Evolutionary conservation across 2,888 invertebrate species (phyloP).

Genomic region (Drosophila trichaetosa): DNA sequence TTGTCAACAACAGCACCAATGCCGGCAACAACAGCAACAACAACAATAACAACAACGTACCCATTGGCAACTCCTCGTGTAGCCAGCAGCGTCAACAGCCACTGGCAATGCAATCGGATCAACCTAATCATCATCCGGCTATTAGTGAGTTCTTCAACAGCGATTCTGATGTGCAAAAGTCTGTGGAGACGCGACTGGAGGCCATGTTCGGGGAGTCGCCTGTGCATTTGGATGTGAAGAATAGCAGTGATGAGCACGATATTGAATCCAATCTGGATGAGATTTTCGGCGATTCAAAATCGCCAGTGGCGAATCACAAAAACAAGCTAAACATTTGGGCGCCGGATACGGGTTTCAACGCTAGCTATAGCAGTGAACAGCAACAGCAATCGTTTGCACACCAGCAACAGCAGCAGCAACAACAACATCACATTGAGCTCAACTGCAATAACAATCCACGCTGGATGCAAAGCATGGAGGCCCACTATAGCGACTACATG

Average conservation of each 20-base stretch:
- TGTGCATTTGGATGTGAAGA: slow-evolving; percentile 79
- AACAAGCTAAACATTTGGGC: slow-evolving; percentile 77
- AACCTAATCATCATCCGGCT: slow-evolving; percentile 75
- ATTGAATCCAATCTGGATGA: slow-evolving; percentile 84
- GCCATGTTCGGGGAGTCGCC: slow-evolving; percentile 85
- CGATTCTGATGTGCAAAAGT: slow-evolving; percentile 83
- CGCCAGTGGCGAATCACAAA: slow-evolving; percentile 58
- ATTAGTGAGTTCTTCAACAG: slow-evolving; percentile 83
- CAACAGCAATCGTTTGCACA: slow-evolving; percentile 49
- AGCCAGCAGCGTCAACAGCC: slow-evolving; percentile 80
- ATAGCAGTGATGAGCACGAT: slow-evolving; percentile 75
- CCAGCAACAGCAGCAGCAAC: slow-evolving; percentile 50
- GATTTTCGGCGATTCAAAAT: slow-evolving; percentile 83
- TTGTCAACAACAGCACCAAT: slow-evolving; percentile 57
- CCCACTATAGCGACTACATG: slow-evolving; percentile 82
- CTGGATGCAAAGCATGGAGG: slow-evolving; percentile 84
- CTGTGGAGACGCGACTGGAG: slow-evolving; percentile 84
- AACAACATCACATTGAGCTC: slow-evolving; percentile 81
- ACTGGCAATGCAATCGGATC: slow-evolving; percentile 59
- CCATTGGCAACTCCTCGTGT: slow-evolving; percentile 61
- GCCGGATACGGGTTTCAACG: slow-evolving; percentile 55
- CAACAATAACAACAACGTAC: slow-evolving; percentile 17
- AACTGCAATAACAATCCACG: slow-evolving; percentile 82
- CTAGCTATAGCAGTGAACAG: slow-evolving; percentile 38
- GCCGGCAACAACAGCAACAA: slow-evolving; percentile 30